phyloP scores from a whole-genome alignment of 1,140 invertebrate species.

The Drosophila carrolli region DNA sequence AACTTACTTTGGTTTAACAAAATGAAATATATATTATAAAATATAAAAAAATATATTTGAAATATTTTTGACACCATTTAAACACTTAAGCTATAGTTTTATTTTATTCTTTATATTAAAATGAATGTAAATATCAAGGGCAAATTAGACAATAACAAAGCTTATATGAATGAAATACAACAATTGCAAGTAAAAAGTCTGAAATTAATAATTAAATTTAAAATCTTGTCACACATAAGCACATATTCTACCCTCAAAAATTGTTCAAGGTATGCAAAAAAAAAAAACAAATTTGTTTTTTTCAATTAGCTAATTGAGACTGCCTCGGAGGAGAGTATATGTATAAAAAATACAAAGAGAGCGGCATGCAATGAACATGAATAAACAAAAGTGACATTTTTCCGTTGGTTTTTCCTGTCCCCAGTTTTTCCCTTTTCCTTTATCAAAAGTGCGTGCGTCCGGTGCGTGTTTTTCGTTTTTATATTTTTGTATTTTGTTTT shows the following conservation, averaged over 20 bases:
- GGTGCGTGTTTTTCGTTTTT: conserved; percentile 33
- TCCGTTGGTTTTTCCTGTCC: conserved; percentile 25
- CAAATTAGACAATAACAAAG: no score
- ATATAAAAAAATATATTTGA: background rate
- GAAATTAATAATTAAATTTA: background rate
- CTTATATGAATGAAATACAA: no score
- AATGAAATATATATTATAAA: background rate
- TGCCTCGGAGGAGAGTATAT: conserved; percentile 16
- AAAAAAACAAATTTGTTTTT: background rate
- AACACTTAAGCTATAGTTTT: no score
- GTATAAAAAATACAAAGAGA: conserved; percentile 13
- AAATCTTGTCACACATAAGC: background rate
- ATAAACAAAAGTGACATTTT: conserved; percentile 53
- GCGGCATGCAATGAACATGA: conserved; percentile 46
- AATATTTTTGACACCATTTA: no score
- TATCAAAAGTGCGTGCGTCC: conserved; percentile 45
- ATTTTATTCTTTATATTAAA: no score
- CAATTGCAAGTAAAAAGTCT: no score
- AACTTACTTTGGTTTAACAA: no score
- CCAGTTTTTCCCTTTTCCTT: conserved; percentile 1
- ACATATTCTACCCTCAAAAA: background rate
- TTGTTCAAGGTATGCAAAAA: background rate
- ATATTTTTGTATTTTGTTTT: background rate
- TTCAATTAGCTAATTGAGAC: conserved; percentile 28
- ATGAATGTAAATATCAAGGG: no score